These are phyloP conservation scores for Cephalopholis sonnerati DNA, from an alignment of 2,113 vertebrate genomes.

Conservation along the genomic window DNA sequence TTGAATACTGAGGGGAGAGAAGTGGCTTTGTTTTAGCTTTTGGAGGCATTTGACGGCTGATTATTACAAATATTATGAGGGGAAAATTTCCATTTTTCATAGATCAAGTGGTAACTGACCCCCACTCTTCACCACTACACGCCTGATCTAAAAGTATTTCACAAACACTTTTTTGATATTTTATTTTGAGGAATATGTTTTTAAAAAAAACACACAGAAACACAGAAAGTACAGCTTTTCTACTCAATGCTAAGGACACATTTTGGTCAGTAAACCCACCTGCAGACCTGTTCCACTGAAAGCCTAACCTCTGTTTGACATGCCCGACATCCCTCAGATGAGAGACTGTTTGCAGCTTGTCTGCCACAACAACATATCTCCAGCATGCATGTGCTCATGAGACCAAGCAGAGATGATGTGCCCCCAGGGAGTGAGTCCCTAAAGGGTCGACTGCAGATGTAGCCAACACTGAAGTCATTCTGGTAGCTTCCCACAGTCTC, in stretches of 20 bases:
- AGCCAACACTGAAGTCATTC: conserved; percentile 38
- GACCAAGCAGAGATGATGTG: conserved; percentile 8
- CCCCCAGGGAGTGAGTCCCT: background rate
- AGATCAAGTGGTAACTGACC: too few species aligned
- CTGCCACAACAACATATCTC: conserved; percentile 4
- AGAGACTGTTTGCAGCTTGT: background rate
- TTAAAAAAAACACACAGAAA: background rate
- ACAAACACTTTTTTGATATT: background rate
- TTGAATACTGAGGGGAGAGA: background rate
- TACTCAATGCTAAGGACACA: background rate
- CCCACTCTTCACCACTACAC: too few species aligned
- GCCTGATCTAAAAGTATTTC: too few species aligned
- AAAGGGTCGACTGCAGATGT: conserved; percentile 37
- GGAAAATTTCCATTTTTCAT: background rate
- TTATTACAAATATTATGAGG: background rate
- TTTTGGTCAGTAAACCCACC: background rate
- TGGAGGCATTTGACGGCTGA: background rate
- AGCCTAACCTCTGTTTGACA: background rate
- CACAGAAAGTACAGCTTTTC: too few species aligned
- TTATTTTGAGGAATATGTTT: background rate
- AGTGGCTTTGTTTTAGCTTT: background rate
- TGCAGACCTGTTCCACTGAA: background rate
- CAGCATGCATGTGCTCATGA: conserved; percentile 21
- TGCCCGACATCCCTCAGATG: background rate
- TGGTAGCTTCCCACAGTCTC: conserved; percentile 17